A percentile compares a stretch with the other conserved stretches of the same genome.
phyloP scores from a whole-genome alignment of 1,140 invertebrate genomes.

The Eurosta solidaginis region DNA sequence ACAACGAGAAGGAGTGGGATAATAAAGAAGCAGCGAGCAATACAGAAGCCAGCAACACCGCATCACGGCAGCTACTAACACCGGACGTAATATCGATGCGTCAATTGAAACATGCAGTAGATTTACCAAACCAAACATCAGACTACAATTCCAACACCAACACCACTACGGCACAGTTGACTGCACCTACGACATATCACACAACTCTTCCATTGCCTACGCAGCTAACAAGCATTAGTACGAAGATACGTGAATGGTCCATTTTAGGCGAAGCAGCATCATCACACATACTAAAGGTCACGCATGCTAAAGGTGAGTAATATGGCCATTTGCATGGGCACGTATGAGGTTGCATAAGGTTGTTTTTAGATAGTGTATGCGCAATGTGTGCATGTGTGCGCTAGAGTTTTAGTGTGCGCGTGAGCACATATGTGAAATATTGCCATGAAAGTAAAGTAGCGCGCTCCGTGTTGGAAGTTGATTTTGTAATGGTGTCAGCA shows the following conservation, averaged over 20 bases:
- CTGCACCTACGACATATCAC: neutral
- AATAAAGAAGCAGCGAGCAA: neutral
- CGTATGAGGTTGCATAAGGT: neutral
- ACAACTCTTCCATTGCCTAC: neutral
- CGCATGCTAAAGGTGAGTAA: neutral
- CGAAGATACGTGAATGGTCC: neutral
- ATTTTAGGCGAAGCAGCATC: neutral
- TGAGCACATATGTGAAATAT: no score
- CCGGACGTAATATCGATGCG: constrained; percentile 26
- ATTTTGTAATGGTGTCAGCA: neutral
- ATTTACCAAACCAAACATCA: neutral
- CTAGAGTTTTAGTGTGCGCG: neutral
- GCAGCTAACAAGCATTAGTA: neutral
- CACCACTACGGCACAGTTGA: neutral
- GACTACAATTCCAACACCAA: neutral
- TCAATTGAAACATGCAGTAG: constrained; percentile 1
- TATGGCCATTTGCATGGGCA: neutral
- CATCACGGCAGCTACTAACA: neutral
- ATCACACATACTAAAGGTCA: neutral
- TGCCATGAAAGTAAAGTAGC: no score
- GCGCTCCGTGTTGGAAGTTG: no score
- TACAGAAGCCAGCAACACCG: neutral
- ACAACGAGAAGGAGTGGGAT: no score
- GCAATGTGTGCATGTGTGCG: neutral
- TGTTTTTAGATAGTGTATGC: neutral